phyloP scores from a whole-genome alignment of 2,888 invertebrate genomes.

The Kryphioiulus occultus region DNA sequence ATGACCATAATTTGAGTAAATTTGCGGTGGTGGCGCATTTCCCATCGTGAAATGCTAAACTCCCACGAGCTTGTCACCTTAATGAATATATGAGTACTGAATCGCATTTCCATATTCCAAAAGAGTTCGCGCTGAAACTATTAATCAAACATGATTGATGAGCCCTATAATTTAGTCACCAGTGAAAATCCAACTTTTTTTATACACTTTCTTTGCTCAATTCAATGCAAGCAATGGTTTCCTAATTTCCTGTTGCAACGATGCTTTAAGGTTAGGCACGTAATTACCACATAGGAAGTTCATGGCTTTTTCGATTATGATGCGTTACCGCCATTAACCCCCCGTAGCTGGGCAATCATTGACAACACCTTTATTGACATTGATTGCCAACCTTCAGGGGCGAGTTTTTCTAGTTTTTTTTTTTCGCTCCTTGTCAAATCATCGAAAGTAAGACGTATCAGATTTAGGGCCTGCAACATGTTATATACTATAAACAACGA shows the following conservation, averaged over 20 bases:
- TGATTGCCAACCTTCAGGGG: neutral
- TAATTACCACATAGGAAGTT: neutral
- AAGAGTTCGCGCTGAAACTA: neutral
- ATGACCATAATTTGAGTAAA: constrained; percentile 25
- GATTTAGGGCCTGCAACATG: too few relatives aligned
- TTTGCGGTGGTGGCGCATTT: neutral
- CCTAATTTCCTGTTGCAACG: neutral
- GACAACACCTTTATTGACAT: neutral
- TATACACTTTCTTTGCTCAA: neutral
- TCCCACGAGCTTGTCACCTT: neutral
- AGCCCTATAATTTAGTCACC: neutral
- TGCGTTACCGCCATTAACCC: neutral
- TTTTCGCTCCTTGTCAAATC: too few relatives aligned
- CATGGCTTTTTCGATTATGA: neutral
- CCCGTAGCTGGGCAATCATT: constrained; percentile 1
- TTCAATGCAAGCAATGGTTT: neutral
- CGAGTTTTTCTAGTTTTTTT: neutral
- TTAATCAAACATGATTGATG: constrained; percentile 25
- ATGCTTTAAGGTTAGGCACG: neutral
- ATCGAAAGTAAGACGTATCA: too few relatives aligned
- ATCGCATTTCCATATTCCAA: neutral
- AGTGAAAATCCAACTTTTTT: neutral
- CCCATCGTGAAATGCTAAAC: neutral
- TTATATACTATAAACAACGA: too few relatives aligned
- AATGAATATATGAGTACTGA: neutral